Base-by-base conservation (phyloP, 2,888 invertebrate genomes). In the Pyrocoelia pectoralis region DNA sequence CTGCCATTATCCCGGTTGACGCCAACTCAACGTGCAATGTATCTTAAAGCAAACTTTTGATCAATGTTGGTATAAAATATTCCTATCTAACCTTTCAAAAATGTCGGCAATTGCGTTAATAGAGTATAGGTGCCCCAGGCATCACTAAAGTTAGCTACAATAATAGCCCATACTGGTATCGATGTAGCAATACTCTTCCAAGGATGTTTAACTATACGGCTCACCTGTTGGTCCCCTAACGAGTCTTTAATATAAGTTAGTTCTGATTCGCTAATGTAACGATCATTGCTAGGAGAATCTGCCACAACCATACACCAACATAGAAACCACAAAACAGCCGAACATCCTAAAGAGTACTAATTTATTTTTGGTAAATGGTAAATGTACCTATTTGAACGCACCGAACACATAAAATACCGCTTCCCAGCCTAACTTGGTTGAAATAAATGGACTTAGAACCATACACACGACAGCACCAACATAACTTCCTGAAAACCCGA, bases 121-220 rank as follows among this genome's bases (percentile, higher is more conserved):
- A 24, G 38, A 0, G 94, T 94, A 74, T 94, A 94, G 80, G 94
- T 94, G 2, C 94, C 94, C 94, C 94, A 94, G 80, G 94, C 94
- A 79, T 94, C 94, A 24, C 92, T 90, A 81, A 94, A 93, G 79
- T 94, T 94, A 0, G 94, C 92, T 54, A 88, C 86, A 0, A 92
- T 87, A 38, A 94, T 93, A 0, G 94, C 92, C 90, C 93, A 94
- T 10, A 94, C 92, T 0, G 94, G 89, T 56, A 85, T 83, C 0
- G 94, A 94, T 0, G 85, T 87, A 52, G 93, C 81, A 76, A 95
- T 91, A 1, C 86, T 83, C 58, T 84, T 85, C 94, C 94, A 94
- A 0, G 94, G 94, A 78, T 91, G 89, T 8, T 83, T 83, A 10
- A 88, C 81, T 68, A 81, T 81, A 41, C 82, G 79, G 1, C 82